These are phyloP conservation scores for Nomada flava DNA, from an alignment of 2,888 invertebrate genomes.

Conservation along the genomic window DNA sequence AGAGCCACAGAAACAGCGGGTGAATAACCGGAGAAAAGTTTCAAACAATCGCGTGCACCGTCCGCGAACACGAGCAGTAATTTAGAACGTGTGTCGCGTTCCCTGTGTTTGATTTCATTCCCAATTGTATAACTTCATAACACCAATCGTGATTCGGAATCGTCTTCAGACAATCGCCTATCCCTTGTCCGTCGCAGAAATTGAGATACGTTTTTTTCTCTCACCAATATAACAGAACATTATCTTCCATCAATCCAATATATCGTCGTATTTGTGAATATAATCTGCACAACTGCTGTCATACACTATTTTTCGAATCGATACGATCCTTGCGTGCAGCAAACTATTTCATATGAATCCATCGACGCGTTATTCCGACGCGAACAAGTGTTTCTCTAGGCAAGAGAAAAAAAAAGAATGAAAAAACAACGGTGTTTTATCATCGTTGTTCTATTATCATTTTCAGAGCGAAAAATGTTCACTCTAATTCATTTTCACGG, in stretches of 20 bases:
- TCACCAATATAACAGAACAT: not conserved
- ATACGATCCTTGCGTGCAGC: not conserved
- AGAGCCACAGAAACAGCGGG: constrained; percentile 32
- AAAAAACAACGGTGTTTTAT: constrained; percentile 28
- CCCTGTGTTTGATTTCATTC: constrained; percentile 44
- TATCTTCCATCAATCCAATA: not conserved
- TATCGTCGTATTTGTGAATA: not conserved
- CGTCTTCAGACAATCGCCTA: not conserved
- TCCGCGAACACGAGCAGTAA: constrained; percentile 25
- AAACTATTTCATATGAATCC: not conserved
- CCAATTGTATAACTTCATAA: constrained; percentile 42
- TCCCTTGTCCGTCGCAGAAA: constrained; percentile 4
- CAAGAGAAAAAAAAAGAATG: not conserved
- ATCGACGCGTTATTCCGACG: constrained; percentile 5
- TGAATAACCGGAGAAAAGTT: constrained; percentile 53
- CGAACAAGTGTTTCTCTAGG: not conserved
- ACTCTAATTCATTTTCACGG: constrained; percentile 41
- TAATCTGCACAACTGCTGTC: not conserved
- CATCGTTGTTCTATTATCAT: constrained; percentile 23
- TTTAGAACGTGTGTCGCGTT: constrained; percentile 45
- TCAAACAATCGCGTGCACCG: constrained; percentile 60
- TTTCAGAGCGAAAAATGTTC: constrained; percentile 41
- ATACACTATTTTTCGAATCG: not conserved
- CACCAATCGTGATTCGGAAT: constrained; percentile 7
- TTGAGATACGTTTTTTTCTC: not conserved